Evolutionary conservation across 2,113 vertebrate species (phyloP).

Genomic region (Ochotona curzoniae): DNA sequence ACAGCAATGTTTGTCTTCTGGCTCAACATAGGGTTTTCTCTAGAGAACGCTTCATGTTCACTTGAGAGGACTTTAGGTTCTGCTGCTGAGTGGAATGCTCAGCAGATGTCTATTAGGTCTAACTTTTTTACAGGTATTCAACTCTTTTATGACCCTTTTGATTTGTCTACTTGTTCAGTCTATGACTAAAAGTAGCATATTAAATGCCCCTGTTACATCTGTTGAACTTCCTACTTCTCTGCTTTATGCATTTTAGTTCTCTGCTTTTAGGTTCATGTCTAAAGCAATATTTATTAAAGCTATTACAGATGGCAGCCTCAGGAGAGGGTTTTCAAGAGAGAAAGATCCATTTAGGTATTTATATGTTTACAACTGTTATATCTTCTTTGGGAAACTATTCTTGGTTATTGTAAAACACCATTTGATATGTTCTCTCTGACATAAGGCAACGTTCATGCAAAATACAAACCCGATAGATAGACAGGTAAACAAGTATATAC

Average conservation of each 20-base stretch:
- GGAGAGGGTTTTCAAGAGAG: no score
- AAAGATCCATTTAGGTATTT: neutral
- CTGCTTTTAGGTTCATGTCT: neutral
- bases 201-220: neutral
- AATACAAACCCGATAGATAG: no score
- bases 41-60: neutral
- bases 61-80: slow-evolving; percentile 8
- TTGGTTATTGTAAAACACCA: neutral
- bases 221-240: neutral
- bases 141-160: neutral
- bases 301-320: no score
- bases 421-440: neutral
- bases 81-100: neutral
- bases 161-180: neutral
- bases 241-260: neutral
- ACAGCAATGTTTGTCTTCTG: neutral
- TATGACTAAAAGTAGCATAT: neutral
- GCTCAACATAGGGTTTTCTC: neutral
- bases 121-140: neutral
- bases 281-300: no score
- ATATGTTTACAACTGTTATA: slow-evolving; percentile 2
- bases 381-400: neutral
- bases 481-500: no score
- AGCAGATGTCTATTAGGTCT: neutral
- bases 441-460: no score